Evolutionary conservation across 2,113 vertebrate genomes (phyloP).

Genomic region (Podiceps cristatus): DNA sequence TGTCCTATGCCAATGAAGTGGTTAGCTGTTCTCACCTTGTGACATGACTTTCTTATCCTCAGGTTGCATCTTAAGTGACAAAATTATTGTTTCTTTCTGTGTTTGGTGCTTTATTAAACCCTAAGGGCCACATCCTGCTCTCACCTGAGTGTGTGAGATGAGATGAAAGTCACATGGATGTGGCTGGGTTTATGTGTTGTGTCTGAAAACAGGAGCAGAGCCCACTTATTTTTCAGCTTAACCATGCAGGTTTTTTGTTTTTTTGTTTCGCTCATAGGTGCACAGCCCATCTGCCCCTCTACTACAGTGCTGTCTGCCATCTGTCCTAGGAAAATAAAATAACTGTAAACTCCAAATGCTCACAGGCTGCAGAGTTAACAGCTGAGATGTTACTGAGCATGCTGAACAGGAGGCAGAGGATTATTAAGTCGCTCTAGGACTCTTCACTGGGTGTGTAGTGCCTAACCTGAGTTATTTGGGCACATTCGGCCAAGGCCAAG

Average conservation of each 20-base stretch:
- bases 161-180: background rate
- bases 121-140: background rate
- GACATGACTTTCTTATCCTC: background rate
- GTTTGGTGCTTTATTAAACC: background rate
- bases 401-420: slow-evolving; percentile 1
- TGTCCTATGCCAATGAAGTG: background rate
- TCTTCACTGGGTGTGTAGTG: background rate
- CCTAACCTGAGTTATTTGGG: background rate
- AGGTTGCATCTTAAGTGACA: background rate
- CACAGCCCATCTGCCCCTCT: slow-evolving; percentile 61
- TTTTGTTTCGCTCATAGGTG: slow-evolving; percentile 42
- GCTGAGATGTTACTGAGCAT: slow-evolving; percentile 39
- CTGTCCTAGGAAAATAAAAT: slow-evolving; percentile 57
- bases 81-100: background rate
- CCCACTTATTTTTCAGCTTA: background rate
- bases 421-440: background rate
- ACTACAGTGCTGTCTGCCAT: slow-evolving; percentile 57
- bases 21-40: background rate
- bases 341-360: slow-evolving; percentile 57
- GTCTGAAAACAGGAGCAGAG: background rate
- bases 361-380: slow-evolving; percentile 32
- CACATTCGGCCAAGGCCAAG: background rate
- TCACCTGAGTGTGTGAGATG: background rate
- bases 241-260: background rate
- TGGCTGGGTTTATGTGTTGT: background rate